These are phyloP conservation scores for Terebella lapidaria DNA, from an alignment of 2,888 invertebrate species.

Conservation along the genomic window DNA sequence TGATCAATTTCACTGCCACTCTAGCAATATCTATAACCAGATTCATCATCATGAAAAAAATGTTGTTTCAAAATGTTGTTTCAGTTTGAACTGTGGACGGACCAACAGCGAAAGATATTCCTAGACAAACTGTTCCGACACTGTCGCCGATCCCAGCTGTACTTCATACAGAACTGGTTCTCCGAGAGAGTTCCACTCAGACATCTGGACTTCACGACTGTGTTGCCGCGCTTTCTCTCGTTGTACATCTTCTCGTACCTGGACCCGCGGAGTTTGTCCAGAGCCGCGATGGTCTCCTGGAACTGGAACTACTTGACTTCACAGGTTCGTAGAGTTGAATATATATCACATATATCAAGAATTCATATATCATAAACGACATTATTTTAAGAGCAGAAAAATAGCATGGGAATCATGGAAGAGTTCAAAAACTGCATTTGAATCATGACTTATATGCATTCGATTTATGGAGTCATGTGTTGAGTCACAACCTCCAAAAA, in stretches of 20 bases:
- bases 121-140: conserved; percentile 41
- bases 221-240: conserved; percentile 44
- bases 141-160: conserved; percentile 39
- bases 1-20: too few relatives aligned
- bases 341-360: too few relatives aligned
- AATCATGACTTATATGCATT: too few relatives aligned
- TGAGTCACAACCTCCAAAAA: too few relatives aligned
- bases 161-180: conserved; percentile 48
- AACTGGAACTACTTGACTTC: conserved; percentile 50
- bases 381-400: background rate
- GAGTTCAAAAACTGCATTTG: too few relatives aligned
- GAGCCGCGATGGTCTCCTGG: conserved; percentile 47
- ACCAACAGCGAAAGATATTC: conserved; percentile 46
- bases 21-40: too few relatives aligned
- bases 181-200: conserved; percentile 25
- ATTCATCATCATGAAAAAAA: too few relatives aligned
- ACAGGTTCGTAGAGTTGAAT: too few relatives aligned
- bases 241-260: conserved; percentile 50
- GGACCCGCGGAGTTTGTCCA: conserved; percentile 46
- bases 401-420: background rate
- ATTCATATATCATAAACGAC: too few relatives aligned
- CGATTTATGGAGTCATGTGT: too few relatives aligned
- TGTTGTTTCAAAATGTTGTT: too few relatives aligned
- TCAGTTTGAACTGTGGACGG: conserved; percentile 53
- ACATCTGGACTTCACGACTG: conserved; percentile 22